Evolutionary conservation across 2,113 vertebrate species (phyloP), one percentile per base, ranked within the genome.

Genomic region (Syngnathoides biaculeatus): DNA sequence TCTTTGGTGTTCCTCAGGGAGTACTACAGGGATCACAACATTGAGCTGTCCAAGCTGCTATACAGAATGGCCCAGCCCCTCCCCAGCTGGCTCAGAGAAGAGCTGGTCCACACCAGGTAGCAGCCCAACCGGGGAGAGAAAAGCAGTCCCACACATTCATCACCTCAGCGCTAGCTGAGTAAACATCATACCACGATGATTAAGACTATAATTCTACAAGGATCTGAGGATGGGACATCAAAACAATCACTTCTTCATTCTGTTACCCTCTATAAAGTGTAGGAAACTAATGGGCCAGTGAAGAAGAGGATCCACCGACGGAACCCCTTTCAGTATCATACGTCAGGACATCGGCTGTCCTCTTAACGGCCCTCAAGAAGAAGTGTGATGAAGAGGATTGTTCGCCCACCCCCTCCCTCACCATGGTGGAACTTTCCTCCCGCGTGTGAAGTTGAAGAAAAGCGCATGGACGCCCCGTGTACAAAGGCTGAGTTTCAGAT

Each of bases 91-190:
- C 93, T 99, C 74, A 85, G 95, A 80, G 95, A 99, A 80, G 95
- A 97, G 78, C 91, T 99, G 78, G 94, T 98, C 87, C 96, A 94
- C 89, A 95, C 92, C 90, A 98, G 96, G 95, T 98, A 98, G 95
- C 90, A 83, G 71, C 82, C 66, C 77, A 68, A 47, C 67, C n/a
- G 30, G 62, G 65, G 9, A 20, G 45, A 27, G 45, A 26, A 35
- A n/a, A 27, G 4, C 26, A 65, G 63, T 27, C 63, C 43, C 10
- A 8, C 40, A 43, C 22, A 6, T 45, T 42, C 22, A 9, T 26
- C 39, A 45, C 19, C 13, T 62, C n/a, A 14, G 24, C 24, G n/a
- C 61, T 22, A 20, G 39, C 8, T 11, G 35, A 22, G 35, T 42
- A 15, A 43, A 15, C 7, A 26, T 47, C 42, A 48, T 48, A 8